These are phyloP conservation scores for Mustela nigripes DNA, from an alignment of 2,113 vertebrate genomes.

Conservation along the genomic window DNA sequence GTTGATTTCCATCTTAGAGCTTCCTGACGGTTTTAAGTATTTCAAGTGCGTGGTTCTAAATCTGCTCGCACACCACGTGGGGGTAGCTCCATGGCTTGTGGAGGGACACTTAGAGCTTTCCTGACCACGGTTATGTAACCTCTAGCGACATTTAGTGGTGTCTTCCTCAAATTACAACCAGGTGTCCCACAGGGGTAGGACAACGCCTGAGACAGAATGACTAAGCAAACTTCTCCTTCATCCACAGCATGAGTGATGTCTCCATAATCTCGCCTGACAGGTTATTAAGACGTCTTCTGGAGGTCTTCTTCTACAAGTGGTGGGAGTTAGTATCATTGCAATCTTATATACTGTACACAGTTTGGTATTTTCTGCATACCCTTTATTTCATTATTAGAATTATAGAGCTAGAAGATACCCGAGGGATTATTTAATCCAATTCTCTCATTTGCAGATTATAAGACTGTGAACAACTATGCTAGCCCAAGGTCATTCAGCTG, in stretches of 20 bases:
- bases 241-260: not conserved
- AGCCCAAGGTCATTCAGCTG: not conserved
- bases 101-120: not conserved
- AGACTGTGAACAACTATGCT: not conserved
- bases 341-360: not conserved
- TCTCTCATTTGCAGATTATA: conserved; percentile 51
- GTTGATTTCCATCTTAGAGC: not conserved
- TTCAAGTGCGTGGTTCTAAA: not conserved
- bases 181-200: conserved; percentile 7
- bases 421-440: conserved; percentile 19
- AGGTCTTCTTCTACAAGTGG: not conserved
- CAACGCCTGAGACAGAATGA: not conserved
- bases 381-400: conserved; percentile 23
- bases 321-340: not conserved
- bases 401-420: not conserved
- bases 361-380: not conserved
- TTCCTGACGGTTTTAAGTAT: not conserved
- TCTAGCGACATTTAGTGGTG: conserved; percentile 79
- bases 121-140: conserved; percentile 43
- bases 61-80: not conserved
- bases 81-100: not conserved
- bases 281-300: not conserved
- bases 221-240: not conserved
- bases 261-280: not conserved
- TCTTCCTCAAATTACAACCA: conserved; percentile 69